These are phyloP conservation scores for Haemorhous mexicanus DNA, from an alignment of 2,113 vertebrate species.

Conservation along the genomic window DNA sequence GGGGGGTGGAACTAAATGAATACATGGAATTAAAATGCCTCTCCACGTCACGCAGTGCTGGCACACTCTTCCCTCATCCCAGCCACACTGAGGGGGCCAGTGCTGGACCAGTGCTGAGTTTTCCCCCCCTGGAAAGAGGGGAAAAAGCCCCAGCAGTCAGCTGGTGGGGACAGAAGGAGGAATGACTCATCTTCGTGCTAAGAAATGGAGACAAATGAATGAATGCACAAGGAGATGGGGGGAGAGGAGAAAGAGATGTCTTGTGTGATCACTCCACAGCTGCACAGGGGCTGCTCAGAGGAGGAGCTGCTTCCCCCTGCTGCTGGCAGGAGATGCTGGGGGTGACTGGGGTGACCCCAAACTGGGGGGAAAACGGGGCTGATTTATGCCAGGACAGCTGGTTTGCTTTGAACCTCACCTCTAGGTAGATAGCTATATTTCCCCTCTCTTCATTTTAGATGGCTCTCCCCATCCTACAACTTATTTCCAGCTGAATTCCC, in stretches of 20 bases:
- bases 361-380: fast-evolving
- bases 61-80: background rate
- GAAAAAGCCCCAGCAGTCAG: background rate
- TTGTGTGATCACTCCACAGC: constrained; percentile 30
- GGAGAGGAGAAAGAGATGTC: background rate
- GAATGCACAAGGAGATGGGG: constrained; percentile 23
- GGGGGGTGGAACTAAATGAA: background rate
- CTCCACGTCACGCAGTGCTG: background rate
- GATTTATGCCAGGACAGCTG: too few species aligned
- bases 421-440: background rate
- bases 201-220: background rate
- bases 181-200: constrained; percentile 17
- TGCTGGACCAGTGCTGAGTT: background rate
- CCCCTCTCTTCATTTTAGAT: background rate
- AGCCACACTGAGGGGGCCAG: background rate
- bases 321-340: background rate
- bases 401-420: background rate
- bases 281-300: background rate
- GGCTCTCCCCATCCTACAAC: background rate
- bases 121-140: background rate
- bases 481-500: background rate
- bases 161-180: background rate
- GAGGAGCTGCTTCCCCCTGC: background rate
- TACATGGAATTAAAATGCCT: background rate
- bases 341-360: background rate